These are phyloP conservation scores for Oreochromis tanganicae DNA, from an alignment of 2,113 vertebrate genomes.

Conservation along the genomic window DNA sequence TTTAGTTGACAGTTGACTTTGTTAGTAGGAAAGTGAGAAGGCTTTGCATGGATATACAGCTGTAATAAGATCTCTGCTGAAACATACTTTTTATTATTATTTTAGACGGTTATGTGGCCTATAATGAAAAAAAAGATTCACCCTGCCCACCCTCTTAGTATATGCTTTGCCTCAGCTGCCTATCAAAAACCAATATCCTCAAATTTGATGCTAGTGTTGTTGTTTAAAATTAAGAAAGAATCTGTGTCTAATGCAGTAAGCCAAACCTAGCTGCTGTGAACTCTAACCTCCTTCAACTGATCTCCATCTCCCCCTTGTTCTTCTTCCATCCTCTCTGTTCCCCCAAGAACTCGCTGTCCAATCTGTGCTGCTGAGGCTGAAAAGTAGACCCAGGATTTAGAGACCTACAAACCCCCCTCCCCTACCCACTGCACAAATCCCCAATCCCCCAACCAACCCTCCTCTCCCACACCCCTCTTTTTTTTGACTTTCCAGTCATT, in stretches of 20 bases:
- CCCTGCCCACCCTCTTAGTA: not conserved
- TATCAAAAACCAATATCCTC: conserved; percentile 79
- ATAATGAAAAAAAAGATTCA: conserved; percentile 41
- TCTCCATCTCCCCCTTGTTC: conserved; percentile 1
- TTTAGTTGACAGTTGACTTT: not conserved
- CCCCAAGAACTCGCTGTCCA: conserved; percentile 1
- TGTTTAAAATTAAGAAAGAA: conserved; percentile 75
- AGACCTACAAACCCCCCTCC: conserved; percentile 28
- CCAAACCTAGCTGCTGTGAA: conserved; percentile 56
- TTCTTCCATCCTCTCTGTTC: not conserved
- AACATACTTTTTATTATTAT: not conserved
- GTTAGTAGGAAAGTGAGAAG: not conserved
- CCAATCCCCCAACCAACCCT: not conserved
- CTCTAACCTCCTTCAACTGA: conserved; percentile 41
- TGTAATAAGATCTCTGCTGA: not conserved
- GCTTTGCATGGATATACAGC: not conserved
- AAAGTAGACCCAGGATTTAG: conserved; percentile 55
- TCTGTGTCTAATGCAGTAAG: conserved; percentile 75
- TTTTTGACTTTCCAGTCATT: conserved; percentile 49
- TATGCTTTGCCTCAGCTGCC: conserved; percentile 65
- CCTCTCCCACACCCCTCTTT: not conserved
- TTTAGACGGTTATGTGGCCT: not conserved
- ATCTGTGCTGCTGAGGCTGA: not conserved
- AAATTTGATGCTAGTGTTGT: conserved; percentile 72
- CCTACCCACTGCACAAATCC: conserved; percentile 1